phyloP scores from a whole-genome alignment of 2,797 vertebrate genomes.

The Sardinella longiceps region DNA sequence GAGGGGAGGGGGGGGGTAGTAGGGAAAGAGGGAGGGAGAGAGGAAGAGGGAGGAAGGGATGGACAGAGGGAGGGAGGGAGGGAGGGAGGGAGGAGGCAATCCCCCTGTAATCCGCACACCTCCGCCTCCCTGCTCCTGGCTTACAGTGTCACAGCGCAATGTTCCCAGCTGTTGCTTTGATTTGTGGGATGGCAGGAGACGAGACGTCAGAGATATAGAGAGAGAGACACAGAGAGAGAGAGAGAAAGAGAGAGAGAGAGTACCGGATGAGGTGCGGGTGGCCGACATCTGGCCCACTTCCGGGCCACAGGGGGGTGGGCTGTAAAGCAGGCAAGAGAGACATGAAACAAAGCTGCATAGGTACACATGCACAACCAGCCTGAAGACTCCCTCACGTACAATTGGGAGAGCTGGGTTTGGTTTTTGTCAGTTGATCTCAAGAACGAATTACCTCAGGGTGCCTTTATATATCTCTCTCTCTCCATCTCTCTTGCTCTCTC shows the following conservation, averaged over 20 bases:
- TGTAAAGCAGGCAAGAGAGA: not conserved
- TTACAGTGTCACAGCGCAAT: conserved; percentile 56
- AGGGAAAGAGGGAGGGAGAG: conserved; percentile 44
- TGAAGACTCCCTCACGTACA: not conserved
- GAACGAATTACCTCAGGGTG: conserved; percentile 64
- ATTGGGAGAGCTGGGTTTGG: conserved; percentile 50
- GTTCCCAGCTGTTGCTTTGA: conserved; percentile 71
- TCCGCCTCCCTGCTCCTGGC: conserved; percentile 64
- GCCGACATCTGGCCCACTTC: not conserved
- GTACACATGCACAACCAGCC: not conserved
- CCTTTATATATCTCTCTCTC: not conserved
- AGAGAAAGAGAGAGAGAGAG: conserved; percentile 30
- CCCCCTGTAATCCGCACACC: conserved; percentile 74
- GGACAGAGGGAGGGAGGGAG: conserved; percentile 41
- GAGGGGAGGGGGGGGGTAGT: conserved; percentile 45
- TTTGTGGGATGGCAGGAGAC: conserved; percentile 61
- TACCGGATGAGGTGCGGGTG: not conserved
- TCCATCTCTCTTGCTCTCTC: not conserved
- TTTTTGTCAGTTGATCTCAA: conserved; percentile 30
- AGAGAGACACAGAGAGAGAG: conserved; percentile 25
- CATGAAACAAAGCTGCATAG: not conserved
- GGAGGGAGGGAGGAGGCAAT: conserved; percentile 56
- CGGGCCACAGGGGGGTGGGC: not conserved
- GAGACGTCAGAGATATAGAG: conserved; percentile 22
- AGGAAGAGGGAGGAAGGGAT: conserved; percentile 32